Conservation (phyloP, 2,888 invertebrate genomes). For the Lasioglossum zephyrum region DNA sequence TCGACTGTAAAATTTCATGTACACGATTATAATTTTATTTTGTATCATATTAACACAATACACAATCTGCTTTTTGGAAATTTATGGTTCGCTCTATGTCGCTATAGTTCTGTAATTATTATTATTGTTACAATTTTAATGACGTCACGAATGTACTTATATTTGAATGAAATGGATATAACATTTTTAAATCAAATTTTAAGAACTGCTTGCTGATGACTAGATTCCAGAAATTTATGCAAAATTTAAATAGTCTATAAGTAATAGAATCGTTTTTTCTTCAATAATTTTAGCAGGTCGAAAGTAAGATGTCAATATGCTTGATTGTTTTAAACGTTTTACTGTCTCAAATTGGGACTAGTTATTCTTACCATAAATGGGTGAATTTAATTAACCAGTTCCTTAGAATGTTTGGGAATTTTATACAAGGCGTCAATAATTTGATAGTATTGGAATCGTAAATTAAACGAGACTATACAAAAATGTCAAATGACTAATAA, state of each 20-base stretch:
- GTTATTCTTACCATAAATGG: background rate
- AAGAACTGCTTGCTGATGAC: background rate
- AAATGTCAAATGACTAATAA: background rate
- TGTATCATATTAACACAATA: too few species aligned
- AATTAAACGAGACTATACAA: too few species aligned
- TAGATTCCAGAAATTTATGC: background rate
- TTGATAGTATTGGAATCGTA: background rate
- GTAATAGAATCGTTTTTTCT: background rate
- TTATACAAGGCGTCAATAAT: background rate
- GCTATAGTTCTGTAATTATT: background rate
- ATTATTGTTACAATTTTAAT: background rate
- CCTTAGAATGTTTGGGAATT: background rate
- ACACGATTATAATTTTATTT: background rate
- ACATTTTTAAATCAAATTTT: background rate
- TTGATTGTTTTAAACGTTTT: background rate
- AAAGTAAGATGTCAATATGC: too few species aligned
- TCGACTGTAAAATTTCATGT: background rate
- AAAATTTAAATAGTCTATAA: background rate
- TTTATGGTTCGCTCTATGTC: too few species aligned
- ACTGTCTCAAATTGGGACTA: background rate
- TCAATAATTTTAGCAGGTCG: background rate
- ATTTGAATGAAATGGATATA: too few species aligned
- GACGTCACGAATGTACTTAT: background rate
- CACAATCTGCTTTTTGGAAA: too few species aligned
- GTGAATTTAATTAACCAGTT: background rate